Conservation (phyloP, 1,140 invertebrate genomes). For the Cherax quadricarinatus region DNA sequence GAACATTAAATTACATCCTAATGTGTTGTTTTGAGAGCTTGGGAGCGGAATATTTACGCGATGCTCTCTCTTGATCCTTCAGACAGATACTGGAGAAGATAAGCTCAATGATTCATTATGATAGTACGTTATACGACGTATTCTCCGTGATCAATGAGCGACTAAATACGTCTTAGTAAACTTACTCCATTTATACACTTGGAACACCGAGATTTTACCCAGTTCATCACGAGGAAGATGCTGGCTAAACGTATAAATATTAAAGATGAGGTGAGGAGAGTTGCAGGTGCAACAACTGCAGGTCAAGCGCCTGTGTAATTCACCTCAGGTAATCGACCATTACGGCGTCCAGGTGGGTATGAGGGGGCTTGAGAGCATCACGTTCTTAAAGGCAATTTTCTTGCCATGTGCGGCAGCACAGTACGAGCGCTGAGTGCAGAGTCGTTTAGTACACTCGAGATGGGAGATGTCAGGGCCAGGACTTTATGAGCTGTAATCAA, state of each 20-base stretch:
- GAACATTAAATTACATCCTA: neutral
- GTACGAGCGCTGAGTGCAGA: neutral
- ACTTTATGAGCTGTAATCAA: too few species aligned
- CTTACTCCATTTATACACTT: neutral
- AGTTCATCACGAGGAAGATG: neutral
- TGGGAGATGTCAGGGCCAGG: too few species aligned
- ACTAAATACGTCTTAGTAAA: neutral
- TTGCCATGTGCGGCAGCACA: neutral
- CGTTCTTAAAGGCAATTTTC: neutral
- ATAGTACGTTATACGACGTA: neutral
- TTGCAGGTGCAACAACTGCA: neutral
- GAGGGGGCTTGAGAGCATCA: neutral
- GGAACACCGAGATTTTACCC: neutral
- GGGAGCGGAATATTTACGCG: neutral
- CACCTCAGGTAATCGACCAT: constrained; percentile 5
- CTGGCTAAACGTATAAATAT: neutral
- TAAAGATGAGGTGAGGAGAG: neutral
- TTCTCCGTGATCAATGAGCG: neutral
- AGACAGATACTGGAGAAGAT: neutral
- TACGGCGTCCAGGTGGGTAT: neutral
- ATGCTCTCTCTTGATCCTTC: neutral
- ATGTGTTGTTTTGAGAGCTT: neutral
- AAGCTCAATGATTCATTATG: neutral
- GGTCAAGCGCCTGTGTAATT: neutral
- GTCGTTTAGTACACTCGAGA: neutral